phyloP scores from a whole-genome alignment of 2,113 vertebrate genomes.

The Pogona vitticeps region DNA sequence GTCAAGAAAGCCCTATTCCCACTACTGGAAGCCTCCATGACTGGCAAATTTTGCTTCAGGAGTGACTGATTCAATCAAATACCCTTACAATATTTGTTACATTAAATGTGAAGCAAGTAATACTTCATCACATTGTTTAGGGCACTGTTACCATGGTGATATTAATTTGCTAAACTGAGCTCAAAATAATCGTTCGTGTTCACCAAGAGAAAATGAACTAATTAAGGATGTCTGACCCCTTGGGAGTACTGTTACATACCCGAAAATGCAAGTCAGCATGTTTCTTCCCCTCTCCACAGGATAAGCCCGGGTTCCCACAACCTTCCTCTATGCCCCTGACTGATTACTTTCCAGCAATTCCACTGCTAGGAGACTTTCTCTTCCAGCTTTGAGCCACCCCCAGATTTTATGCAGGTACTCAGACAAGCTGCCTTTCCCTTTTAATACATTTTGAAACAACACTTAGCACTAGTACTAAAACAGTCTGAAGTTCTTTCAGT shows the following conservation, averaged over 20 bases:
- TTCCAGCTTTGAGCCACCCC: background rate
- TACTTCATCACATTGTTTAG: background rate
- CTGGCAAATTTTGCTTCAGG: background rate
- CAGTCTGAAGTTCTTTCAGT: background rate
- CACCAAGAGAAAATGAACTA: slow-evolving; percentile 1
- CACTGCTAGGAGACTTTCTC: background rate
- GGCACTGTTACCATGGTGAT: slow-evolving; percentile 5
- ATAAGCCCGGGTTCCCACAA: background rate
- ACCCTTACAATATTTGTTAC: background rate
- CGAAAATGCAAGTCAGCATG: background rate
- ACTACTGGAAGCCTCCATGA: too few relatives aligned
- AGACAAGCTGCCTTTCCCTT: background rate
- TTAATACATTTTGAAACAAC: background rate
- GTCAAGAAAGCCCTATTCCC: too few relatives aligned
- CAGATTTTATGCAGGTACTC: background rate
- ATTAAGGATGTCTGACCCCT: background rate
- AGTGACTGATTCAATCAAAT: background rate
- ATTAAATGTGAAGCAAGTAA: background rate
- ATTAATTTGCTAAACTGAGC: slow-evolving; percentile 11
- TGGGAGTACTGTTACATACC: background rate
- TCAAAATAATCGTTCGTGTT: slow-evolving; percentile 14
- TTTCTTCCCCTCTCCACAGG: background rate
- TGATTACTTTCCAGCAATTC: background rate
- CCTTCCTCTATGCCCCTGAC: background rate
- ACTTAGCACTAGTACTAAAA: background rate